Evolutionary conservation across 2,113 vertebrate genomes (phyloP).

Genomic region (Mustelus asterias): DNA sequence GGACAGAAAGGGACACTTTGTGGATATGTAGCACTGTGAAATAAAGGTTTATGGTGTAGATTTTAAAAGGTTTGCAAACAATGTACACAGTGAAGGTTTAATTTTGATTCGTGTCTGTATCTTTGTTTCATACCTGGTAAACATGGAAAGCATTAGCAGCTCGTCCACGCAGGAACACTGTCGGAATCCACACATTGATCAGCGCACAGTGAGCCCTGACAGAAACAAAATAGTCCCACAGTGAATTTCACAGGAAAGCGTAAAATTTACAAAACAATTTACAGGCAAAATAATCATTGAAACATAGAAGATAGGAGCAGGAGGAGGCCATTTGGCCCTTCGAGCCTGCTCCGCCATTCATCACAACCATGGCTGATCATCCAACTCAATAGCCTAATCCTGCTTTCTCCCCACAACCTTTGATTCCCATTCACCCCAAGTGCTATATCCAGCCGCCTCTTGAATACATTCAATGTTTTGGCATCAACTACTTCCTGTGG

Average conservation of each 20-base stretch:
- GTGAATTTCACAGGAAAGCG: conserved; percentile 21
- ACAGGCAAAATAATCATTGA: neutral
- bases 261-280: neutral
- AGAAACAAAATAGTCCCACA: conserved; percentile 42
- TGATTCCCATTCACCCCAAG: no score
- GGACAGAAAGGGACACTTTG: neutral
- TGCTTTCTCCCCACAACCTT: no score
- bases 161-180: conserved; percentile 89
- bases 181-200: conserved; percentile 98
- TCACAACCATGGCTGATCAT: no score
- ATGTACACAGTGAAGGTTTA: neutral
- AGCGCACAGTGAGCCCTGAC: conserved; percentile 88
- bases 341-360: no score
- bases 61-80: neutral
- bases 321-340: no score
- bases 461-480: no score
- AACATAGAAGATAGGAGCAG: no score
- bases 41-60: neutral
- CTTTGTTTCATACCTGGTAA: conserved; percentile 74
- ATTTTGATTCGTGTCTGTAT: neutral
- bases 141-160: conserved; percentile 94
- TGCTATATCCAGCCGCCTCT: no score
- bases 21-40: neutral
- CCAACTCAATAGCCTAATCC: no score
- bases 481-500: no score